Conservation (phyloP, 2,797 vertebrate species). For the Mus spretus region DNA sequence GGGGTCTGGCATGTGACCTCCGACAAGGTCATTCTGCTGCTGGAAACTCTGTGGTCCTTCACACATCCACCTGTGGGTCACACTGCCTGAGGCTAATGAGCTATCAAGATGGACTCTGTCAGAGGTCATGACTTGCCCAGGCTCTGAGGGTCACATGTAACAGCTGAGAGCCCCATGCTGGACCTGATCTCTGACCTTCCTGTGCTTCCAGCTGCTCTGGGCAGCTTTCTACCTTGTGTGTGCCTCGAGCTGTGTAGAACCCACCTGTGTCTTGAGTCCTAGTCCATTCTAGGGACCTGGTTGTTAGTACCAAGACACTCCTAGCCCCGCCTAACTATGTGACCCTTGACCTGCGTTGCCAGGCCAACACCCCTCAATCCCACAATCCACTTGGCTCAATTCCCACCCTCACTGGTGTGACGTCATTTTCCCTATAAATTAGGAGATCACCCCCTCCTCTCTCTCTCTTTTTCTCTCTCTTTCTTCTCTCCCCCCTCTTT, state of each 20-base stretch:
- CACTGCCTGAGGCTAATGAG: rapidly evolving
- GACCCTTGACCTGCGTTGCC: too few species aligned
- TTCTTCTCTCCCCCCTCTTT: too few species aligned
- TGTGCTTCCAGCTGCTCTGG: not conserved
- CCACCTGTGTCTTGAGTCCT: not conserved
- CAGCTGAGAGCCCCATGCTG: not conserved
- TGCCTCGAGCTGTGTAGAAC: not conserved
- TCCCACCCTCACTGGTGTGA: too few species aligned
- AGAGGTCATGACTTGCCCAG: too few species aligned
- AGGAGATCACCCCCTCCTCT: too few species aligned
- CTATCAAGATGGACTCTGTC: not conserved
- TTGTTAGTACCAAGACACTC: too few species aligned
- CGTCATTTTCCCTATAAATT: too few species aligned
- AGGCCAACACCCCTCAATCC: too few species aligned
- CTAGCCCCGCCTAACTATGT: too few species aligned
- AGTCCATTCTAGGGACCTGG: not conserved
- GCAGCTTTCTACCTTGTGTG: not conserved
- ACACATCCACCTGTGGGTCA: not conserved
- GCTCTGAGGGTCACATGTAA: not conserved
- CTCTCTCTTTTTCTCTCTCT: too few species aligned
- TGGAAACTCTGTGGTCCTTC: not conserved
- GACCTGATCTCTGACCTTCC: not conserved
- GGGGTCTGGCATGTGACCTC: not conserved
- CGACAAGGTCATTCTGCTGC: not conserved
- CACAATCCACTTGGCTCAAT: too few species aligned